Evolutionary conservation across 1,140 invertebrate genomes (phyloP).

Genomic region (Triops longicaudatus): DNA sequence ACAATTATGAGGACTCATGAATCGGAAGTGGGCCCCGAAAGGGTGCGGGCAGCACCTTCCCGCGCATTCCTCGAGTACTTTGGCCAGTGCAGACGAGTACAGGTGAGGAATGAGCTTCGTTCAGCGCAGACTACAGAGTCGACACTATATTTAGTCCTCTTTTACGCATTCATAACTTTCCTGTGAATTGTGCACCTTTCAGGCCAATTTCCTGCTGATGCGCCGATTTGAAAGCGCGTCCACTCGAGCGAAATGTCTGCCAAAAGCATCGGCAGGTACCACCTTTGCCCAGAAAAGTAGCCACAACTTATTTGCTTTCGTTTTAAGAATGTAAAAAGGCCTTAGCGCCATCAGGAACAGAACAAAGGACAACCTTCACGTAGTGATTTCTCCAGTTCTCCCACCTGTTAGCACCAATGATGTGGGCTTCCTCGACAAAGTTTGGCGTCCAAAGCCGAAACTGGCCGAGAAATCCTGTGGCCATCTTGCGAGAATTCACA

Average conservation of each 20-base stretch:
- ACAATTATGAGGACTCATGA: background rate
- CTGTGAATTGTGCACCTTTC: background rate
- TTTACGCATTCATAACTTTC: background rate
- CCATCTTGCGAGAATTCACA: no score
- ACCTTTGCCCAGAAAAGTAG: background rate
- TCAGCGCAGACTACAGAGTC: background rate
- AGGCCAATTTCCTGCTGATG: background rate
- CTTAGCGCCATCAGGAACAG: background rate
- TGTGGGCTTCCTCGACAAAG: no score
- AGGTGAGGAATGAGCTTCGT: background rate
- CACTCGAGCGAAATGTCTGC: background rate
- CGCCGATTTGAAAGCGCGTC: background rate
- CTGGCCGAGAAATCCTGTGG: no score
- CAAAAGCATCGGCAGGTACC: background rate
- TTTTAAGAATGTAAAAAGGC: background rate
- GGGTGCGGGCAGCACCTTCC: background rate
- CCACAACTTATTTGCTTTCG: background rate
- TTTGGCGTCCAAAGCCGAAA: no score
- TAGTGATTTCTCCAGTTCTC: background rate
- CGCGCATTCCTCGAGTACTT: background rate
- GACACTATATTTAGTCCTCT: background rate
- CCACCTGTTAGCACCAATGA: background rate
- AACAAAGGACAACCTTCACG: background rate
- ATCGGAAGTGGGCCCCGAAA: background rate
- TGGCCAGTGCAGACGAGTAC: no score